Conservation (phyloP, 2,888 invertebrate genomes). For the Prosapia bicincta region DNA sequence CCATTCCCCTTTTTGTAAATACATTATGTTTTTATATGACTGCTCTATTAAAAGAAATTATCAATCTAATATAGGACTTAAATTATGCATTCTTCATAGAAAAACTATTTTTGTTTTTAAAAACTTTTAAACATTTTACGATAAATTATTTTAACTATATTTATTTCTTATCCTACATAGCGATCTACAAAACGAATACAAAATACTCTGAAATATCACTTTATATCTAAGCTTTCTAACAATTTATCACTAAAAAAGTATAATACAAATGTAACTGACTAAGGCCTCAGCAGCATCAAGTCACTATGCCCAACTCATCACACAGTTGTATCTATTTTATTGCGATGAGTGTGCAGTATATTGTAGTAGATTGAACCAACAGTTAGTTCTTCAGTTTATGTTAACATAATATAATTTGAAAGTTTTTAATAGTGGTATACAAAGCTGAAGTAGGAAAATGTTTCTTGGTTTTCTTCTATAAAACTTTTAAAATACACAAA, state of each 20-base stretch:
- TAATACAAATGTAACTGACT: conserved; percentile 14
- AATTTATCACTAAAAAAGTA: conserved; percentile 2
- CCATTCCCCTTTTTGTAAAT: background rate
- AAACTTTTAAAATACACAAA: too few relatives aligned
- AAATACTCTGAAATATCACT: conserved; percentile 17
- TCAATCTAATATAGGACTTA: background rate
- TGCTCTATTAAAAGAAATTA: background rate
- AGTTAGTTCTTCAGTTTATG: too few relatives aligned
- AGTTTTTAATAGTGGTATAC: too few relatives aligned
- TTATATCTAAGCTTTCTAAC: conserved; percentile 1
- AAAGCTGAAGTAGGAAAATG: too few relatives aligned
- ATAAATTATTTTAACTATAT: background rate
- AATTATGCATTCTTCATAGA: background rate
- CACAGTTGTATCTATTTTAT: too few relatives aligned
- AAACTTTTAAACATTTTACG: background rate
- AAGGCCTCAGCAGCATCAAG: conserved; percentile 21
- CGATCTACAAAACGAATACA: conserved; percentile 22
- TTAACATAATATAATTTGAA: too few relatives aligned
- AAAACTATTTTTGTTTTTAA: background rate
- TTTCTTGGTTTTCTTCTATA: too few relatives aligned
- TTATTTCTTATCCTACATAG: conserved; percentile 10
- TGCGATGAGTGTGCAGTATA: too few relatives aligned
- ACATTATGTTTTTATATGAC: too few relatives aligned
- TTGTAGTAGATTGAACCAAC: too few relatives aligned
- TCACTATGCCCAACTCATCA: too few relatives aligned